Evolutionary conservation across 2,797 vertebrate species (phyloP).

Genomic region (Catharus ustulatus): DNA sequence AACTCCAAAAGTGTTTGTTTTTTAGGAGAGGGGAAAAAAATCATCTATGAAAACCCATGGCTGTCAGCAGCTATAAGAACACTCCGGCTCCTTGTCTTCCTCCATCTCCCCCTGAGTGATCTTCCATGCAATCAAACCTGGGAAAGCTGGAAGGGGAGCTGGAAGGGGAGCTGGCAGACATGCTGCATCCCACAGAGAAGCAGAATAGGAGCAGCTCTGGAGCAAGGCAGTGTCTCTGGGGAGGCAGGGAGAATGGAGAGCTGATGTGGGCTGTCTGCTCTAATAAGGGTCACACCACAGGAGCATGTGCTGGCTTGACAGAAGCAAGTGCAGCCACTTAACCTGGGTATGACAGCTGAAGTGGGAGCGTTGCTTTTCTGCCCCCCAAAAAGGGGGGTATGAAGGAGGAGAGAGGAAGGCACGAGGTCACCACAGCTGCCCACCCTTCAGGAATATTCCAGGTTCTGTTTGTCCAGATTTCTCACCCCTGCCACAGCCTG

Average conservation of each 20-base stretch:
- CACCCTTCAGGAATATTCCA: background rate
- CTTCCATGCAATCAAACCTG: background rate
- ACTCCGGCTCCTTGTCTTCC: background rate
- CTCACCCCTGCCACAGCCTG: background rate
- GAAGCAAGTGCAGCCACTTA: conserved; percentile 73
- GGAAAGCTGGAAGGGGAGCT: background rate
- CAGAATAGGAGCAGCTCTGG: conserved; percentile 85
- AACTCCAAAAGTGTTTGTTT: background rate
- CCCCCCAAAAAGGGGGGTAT: background rate
- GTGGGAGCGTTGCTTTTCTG: conserved; percentile 5
- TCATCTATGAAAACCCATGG: background rate
- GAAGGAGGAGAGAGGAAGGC: background rate
- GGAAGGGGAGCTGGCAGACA: conserved; percentile 31
- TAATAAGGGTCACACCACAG: conserved; percentile 83
- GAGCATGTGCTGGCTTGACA: conserved; percentile 69
- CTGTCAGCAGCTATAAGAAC: background rate
- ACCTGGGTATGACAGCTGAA: conserved; percentile 63
- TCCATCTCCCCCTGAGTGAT: background rate
- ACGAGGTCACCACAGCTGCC: background rate
- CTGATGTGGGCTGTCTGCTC: conserved; percentile 85
- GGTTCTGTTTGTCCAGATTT: background rate
- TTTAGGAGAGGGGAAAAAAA: background rate
- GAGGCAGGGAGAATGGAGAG: conserved; percentile 77
- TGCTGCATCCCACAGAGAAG: conserved; percentile 67
- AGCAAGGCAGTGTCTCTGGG: conserved; percentile 77